Base-by-base conservation (phyloP, 2,888 invertebrate genomes). In the Phalangium opilio region DNA sequence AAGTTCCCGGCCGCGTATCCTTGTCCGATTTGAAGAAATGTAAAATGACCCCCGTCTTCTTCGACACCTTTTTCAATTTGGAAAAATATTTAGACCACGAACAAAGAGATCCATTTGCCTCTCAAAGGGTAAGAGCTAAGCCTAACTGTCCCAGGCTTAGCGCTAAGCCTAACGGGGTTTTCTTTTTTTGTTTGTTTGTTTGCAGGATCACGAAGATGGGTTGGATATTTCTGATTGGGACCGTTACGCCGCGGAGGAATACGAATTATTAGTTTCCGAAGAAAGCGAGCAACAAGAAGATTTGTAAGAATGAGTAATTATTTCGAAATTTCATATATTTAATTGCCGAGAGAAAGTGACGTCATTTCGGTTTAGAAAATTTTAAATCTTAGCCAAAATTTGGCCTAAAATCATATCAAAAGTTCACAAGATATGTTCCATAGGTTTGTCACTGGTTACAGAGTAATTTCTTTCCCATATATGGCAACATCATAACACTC, bases 21-120 rank as follows among this genome's bases (percentile, higher is more conserved):
- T 71, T 99, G 51, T 74, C 81, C 40, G 98, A 99, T 71, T 74
- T 99, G 63, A 95, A 90, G 70, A 76, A 77, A 54, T 96, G 93
- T 70, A 87, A 86, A 68, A 81, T 96, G 77, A 89, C 95, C 17
- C 83, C 93, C 27, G 85, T 95, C 60, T 98, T 99, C 74, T 96
- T 86, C 68, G 96, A 98, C 68, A 96, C 98, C 3, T 95, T 99
- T 78, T 95, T 98, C 73, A 99, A 98, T 71, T 73, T 96, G 60
- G 93, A 96, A 69, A 99, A 99, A 70, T 99, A 96, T 70, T 74
- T 98, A 61, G 95, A 95, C 68, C 95, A 98, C 69, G 98, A 98
- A 67, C 95, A 96, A 65, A 75, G 91, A 45, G 98, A 99, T 75
- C 96, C 95, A 11, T 93, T 96, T 69, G 89, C 93, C 4, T 69